A percentile compares a stretch with the other conserved stretches of the same genome.
These are phyloP conservation scores for Telmatherina bonti DNA, from an alignment of 2,797 vertebrate species.

Conservation along the genomic window DNA sequence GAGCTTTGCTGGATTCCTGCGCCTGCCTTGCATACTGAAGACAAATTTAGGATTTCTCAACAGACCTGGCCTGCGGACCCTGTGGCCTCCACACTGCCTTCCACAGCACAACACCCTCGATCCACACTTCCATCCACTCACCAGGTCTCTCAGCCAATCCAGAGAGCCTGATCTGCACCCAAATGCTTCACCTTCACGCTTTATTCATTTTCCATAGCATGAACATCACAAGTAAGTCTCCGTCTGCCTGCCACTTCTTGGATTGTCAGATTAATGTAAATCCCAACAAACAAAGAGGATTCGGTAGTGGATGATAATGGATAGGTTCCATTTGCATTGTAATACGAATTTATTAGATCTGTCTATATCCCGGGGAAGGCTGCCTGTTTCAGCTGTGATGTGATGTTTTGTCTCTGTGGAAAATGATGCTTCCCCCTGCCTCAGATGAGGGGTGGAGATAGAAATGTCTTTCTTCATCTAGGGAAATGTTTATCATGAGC, in stretches of 20 bases:
- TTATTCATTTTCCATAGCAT: slow-evolving; percentile 75
- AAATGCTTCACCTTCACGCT: slow-evolving; percentile 66
- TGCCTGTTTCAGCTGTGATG: slow-evolving; percentile 43
- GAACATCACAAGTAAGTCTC: slow-evolving; percentile 56
- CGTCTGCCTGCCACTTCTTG: slow-evolving; percentile 47
- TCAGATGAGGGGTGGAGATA: slow-evolving; percentile 51
- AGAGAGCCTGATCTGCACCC: slow-evolving; percentile 54
- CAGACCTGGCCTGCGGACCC: slow-evolving; percentile 66
- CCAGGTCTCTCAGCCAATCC: slow-evolving; percentile 29
- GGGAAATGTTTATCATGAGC: slow-evolving; percentile 66
- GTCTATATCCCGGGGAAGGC: slow-evolving; percentile 26
- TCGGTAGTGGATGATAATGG: slow-evolving; percentile 58
- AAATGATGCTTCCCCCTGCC: slow-evolving; percentile 41
- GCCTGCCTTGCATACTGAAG: slow-evolving; percentile 78
- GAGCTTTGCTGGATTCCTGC: slow-evolving; percentile 66
- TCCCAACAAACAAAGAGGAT: slow-evolving; percentile 65
- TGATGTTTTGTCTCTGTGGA: slow-evolving; percentile 42
- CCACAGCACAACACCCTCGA: slow-evolving; percentile 27
- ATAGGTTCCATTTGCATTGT: slow-evolving; percentile 65
- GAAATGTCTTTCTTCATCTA: slow-evolving; percentile 69
- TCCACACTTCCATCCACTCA: slow-evolving; percentile 12
- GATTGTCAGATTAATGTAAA: slow-evolving; percentile 66
- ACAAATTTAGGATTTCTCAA: slow-evolving; percentile 57
- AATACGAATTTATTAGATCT: slow-evolving; percentile 57
- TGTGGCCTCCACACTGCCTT: slow-evolving; percentile 52